Percentiles rank a stretch among this genome's conserved stretches.
These are phyloP conservation scores for Drosophila sucinea DNA, from an alignment of 1,140 invertebrate genomes.

Conservation along the genomic window DNA sequence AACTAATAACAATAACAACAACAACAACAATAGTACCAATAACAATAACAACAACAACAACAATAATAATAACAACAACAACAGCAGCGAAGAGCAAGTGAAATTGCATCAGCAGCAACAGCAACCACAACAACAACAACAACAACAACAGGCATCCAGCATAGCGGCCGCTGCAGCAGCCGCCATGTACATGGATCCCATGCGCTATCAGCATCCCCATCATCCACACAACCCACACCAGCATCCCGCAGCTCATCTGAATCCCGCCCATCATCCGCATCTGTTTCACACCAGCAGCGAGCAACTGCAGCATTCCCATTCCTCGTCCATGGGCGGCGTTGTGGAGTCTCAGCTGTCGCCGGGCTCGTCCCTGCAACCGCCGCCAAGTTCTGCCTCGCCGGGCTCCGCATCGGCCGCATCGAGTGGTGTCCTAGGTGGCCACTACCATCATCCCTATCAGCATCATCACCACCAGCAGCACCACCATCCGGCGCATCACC, in stretches of 20 bases:
- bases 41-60: conserved; percentile 66
- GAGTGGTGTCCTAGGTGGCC: conserved; percentile 54
- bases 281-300: conserved; percentile 82
- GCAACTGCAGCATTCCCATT: conserved; percentile 74
- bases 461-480: conserved; percentile 78
- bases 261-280: conserved; percentile 83
- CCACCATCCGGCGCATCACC: conserved; percentile 78
- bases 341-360: conserved; percentile 68
- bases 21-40: conserved; percentile 61
- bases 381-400: conserved; percentile 72
- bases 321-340: conserved; percentile 49
- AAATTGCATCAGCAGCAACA: conserved; percentile 59
- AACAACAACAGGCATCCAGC: conserved; percentile 76
- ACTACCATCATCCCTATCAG: conserved; percentile 71
- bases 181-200: conserved; percentile 83
- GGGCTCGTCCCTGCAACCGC: conserved; percentile 67
- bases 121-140: conserved; percentile 59
- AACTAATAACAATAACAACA: conserved; percentile 74
- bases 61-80: conserved; percentile 62
- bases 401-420: conserved; percentile 25
- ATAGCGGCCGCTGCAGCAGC: conserved; percentile 82
- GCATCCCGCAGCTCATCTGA: conserved; percentile 74
- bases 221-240: conserved; percentile 79
- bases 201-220: conserved; percentile 82
- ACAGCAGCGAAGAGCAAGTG: conserved; percentile 66